Percentiles rank a stretch among this genome's conserved stretches.
These are phyloP conservation scores for Girardia tigrina DNA, from an alignment of 2,888 invertebrate species.

Conservation along the genomic window DNA sequence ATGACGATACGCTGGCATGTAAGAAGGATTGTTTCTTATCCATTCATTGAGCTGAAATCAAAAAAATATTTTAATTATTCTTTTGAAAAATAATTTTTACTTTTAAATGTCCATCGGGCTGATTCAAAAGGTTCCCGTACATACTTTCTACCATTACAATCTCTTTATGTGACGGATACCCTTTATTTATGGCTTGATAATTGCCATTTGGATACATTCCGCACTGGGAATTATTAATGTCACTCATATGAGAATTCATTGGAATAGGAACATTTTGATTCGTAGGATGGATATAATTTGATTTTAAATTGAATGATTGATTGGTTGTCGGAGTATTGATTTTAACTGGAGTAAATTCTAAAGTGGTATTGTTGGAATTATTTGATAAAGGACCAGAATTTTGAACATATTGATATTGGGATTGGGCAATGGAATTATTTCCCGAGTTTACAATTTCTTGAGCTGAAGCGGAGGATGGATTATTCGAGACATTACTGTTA, in stretches of 20 bases:
- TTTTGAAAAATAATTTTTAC: not conserved
- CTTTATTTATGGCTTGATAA: not conserved
- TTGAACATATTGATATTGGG: not conserved
- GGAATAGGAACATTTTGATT: not conserved
- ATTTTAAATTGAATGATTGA: not conserved
- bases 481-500: slow-evolving; percentile 28
- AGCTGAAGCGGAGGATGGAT: not conserved
- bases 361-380: slow-evolving; percentile 23
- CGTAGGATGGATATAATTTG: not conserved
- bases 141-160: not conserved
- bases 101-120: slow-evolving; percentile 6
- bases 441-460: not conserved
- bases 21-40: not conserved
- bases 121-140: not conserved
- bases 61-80: not conserved
- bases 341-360: slow-evolving; percentile 1
- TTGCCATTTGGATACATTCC: not conserved
- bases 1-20: not conserved
- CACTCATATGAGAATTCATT: not conserved
- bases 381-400: not conserved
- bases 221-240: not conserved
- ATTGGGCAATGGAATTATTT: not conserved
- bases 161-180: not conserved
- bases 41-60: not conserved
- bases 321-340: not conserved